Conservation (phyloP, 2,888 invertebrate species). For the Cancer borealis region DNA sequence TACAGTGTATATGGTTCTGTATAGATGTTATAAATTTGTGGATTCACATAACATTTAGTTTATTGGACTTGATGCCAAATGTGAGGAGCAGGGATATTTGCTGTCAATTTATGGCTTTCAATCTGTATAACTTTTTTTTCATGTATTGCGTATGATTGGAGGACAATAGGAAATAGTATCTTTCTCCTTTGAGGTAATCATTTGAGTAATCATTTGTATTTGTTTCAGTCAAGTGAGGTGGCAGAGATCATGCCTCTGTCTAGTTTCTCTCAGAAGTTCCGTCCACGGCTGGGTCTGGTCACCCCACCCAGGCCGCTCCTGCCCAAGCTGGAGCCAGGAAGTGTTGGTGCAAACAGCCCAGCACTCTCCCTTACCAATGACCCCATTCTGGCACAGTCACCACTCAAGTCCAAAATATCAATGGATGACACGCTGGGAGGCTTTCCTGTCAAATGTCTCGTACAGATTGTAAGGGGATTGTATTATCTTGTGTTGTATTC, state of each 20-base stretch:
- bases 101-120: neutral
- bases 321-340: conserved; percentile 75
- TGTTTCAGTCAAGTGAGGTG: conserved; percentile 88
- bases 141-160: neutral
- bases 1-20: neutral
- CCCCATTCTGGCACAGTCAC: conserved; percentile 85
- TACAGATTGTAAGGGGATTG: conserved; percentile 84
- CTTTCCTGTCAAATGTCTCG: conserved; percentile 91
- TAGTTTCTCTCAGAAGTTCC: conserved; percentile 86
- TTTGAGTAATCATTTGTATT: conserved; percentile 74
- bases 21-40: neutral
- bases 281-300: conserved; percentile 84
- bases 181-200: neutral
- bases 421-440: conserved; percentile 86
- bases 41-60: neutral
- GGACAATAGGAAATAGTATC: neutral
- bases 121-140: neutral
- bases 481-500: neutral
- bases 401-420: conserved; percentile 79
- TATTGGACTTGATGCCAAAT: neutral
- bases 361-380: conserved; percentile 84
- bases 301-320: conserved; percentile 80
- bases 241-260: conserved; percentile 93
- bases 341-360: conserved; percentile 71
- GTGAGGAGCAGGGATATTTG: neutral